A percentile compares a stretch with the other conserved stretches of the same genome.
Evolutionary conservation across 2,888 invertebrate species (phyloP).

Genomic region (Scaptomyza tumidula): DNA sequence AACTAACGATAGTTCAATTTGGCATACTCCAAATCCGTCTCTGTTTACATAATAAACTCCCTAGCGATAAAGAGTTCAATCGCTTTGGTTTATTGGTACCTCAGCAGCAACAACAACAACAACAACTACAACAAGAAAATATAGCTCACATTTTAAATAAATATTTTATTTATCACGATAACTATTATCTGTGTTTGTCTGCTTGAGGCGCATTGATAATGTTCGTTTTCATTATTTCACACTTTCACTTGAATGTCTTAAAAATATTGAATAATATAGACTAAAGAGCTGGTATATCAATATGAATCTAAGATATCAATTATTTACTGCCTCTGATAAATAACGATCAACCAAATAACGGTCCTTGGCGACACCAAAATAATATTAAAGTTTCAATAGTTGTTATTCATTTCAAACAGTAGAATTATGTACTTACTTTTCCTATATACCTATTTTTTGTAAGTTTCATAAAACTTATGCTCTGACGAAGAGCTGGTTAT

Average conservation of each 20-base stretch:
- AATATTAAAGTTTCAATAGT: no score
- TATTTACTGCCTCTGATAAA: no score
- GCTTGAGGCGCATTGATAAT: conserved; percentile 50
- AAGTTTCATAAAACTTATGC: no score
- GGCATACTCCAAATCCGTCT: conserved; percentile 50
- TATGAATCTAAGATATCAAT: no score
- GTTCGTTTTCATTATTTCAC: conserved; percentile 54
- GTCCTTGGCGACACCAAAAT: no score
- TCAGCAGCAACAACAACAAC: background rate
- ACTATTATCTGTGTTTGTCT: conserved; percentile 42
- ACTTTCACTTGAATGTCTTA: conserved; percentile 55
- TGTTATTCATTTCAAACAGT: no score
- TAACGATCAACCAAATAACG: no score
- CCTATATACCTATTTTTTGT: no score
- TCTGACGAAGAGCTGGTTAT: no score
- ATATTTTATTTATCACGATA: conserved; percentile 54
- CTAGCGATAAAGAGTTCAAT: conserved; percentile 75
- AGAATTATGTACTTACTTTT: no score
- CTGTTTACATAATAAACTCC: conserved; percentile 31
- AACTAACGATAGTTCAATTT: conserved; percentile 49
- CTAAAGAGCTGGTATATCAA: background rate
- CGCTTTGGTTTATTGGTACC: conserved; percentile 71
- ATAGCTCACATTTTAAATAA: conserved; percentile 43
- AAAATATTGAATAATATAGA: background rate
- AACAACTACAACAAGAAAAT: conserved; percentile 4